These are phyloP conservation scores for Pangasius macronema DNA, from an alignment of 2,797 vertebrate genomes.

Conservation along the genomic window DNA sequence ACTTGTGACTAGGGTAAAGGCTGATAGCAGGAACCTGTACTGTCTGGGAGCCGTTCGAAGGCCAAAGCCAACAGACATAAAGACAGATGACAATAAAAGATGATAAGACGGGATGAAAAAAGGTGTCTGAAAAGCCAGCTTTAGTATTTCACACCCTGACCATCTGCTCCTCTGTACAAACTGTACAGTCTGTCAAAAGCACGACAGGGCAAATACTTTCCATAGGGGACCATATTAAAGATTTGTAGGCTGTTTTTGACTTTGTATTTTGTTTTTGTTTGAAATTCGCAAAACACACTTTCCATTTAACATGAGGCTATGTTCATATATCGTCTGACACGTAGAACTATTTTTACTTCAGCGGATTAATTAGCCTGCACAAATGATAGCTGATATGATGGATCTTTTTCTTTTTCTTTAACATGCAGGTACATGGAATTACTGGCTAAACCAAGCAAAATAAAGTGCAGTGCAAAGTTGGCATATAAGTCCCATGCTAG, in stretches of 20 bases:
- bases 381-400: background rate
- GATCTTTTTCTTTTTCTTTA: background rate
- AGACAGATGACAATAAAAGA: background rate
- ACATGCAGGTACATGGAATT: background rate
- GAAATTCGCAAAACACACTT: background rate
- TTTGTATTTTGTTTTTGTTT: background rate
- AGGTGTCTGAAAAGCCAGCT: background rate
- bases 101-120: background rate
- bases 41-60: background rate
- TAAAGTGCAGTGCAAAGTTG: background rate
- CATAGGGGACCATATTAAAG: background rate
- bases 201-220: background rate
- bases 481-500: background rate
- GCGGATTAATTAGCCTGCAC: background rate
- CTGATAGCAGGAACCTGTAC: background rate
- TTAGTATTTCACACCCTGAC: background rate
- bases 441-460: background rate
- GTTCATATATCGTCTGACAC: background rate
- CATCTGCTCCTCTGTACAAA: background rate
- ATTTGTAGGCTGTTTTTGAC: background rate
- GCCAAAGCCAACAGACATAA: slow-evolving; percentile 13
- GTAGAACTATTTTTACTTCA: background rate
- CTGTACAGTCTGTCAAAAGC: background rate
- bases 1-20: background rate
- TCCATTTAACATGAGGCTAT: background rate